Conservation (phyloP, 1,140 invertebrate genomes). For the Drosophila ficusphila region DNA sequence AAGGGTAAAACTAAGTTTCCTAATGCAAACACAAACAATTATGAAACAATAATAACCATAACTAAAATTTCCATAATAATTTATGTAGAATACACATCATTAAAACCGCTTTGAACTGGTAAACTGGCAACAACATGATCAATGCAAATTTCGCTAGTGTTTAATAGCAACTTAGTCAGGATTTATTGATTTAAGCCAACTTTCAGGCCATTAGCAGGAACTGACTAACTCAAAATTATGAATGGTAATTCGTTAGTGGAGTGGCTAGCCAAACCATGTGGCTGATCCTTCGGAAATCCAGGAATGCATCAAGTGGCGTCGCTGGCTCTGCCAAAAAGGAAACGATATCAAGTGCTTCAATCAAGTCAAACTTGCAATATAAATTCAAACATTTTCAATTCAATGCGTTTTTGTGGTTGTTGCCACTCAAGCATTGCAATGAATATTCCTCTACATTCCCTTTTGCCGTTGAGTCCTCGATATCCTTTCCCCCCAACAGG, state of each 20-base stretch:
- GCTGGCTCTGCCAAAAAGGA: conserved; percentile 62
- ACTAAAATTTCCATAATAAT: too few relatives aligned
- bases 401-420: conserved; percentile 80
- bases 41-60: too few relatives aligned
- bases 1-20: too few relatives aligned
- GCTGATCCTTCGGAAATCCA: conserved; percentile 7
- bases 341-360: conserved; percentile 79
- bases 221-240: conserved; percentile 33
- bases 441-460: conserved; percentile 60
- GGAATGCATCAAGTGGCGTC: conserved; percentile 47
- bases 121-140: too few relatives aligned
- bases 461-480: background rate
- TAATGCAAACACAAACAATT: background rate
- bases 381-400: conserved; percentile 82
- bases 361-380: conserved; percentile 81
- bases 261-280: conserved; percentile 14
- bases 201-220: background rate
- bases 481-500: conserved; percentile 29
- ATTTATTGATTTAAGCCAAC: conserved; percentile 2
- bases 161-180: background rate
- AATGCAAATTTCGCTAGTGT: too few relatives aligned
- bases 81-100: background rate
- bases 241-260: conserved; percentile 38
- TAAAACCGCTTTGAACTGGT: background rate
- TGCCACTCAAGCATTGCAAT: conserved; percentile 73